phyloP scores from a whole-genome alignment of 1,140 invertebrate species.

The Leptoteleia sp. region DNA sequence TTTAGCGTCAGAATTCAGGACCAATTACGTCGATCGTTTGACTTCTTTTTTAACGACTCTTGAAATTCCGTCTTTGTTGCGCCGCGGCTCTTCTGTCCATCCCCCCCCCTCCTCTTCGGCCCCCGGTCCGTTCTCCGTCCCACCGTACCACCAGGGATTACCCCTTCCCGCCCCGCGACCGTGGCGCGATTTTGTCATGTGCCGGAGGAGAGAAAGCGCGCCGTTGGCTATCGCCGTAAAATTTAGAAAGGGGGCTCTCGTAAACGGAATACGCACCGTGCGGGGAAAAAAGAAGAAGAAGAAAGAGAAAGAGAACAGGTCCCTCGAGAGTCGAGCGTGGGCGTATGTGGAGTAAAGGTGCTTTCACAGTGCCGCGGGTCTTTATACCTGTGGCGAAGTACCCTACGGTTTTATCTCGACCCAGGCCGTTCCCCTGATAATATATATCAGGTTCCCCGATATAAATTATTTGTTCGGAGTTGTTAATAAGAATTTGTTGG shows the following conservation, averaged over 20 bases:
- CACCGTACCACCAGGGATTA: too few species aligned
- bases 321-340: constrained; percentile 67
- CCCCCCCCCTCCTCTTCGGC: too few species aligned
- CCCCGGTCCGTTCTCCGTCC: too few species aligned
- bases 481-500: too few species aligned
- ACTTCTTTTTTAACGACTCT: constrained; percentile 68
- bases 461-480: too few species aligned
- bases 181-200: constrained; percentile 58
- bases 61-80: constrained; percentile 37
- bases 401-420: not conserved
- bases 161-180: too few species aligned
- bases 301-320: constrained; percentile 69
- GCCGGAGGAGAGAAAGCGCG: constrained; percentile 70
- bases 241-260: constrained; percentile 71
- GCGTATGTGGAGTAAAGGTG: constrained; percentile 69
- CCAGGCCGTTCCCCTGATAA: too few species aligned
- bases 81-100: constrained; percentile 11
- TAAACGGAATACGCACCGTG: constrained; percentile 68
- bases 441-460: too few species aligned
- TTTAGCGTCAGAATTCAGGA: constrained; percentile 46
- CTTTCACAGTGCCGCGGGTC: constrained; percentile 32
- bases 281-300: constrained; percentile 54
- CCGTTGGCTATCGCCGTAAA: constrained; percentile 75
- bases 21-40: constrained; percentile 66
- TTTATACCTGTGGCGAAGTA: not conserved